A percentile compares a stretch with the other conserved stretches of the same genome.
Conservation (phyloP, 2,888 invertebrate species). For the Tanytarsus gracilentus region DNA sequence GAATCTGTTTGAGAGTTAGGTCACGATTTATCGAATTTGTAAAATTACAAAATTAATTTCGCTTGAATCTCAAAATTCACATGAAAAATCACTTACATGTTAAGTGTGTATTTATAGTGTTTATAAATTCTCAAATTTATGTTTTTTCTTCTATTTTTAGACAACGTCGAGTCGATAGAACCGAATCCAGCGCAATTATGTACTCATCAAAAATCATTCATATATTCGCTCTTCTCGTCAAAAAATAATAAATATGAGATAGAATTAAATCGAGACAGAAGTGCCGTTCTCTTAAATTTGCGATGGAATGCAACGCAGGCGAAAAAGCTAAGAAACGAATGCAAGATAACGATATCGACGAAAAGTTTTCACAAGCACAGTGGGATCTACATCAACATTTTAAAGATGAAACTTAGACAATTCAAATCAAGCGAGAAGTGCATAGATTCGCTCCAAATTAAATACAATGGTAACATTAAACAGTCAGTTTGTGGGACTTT, state of each 20-base stretch:
- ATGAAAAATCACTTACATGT: background rate
- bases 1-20: no score
- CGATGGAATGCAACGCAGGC: constrained; percentile 1
- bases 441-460: constrained; percentile 16
- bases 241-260: constrained; percentile 24
- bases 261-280: background rate
- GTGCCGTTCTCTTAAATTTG: background rate
- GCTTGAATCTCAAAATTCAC: background rate
- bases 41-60: no score
- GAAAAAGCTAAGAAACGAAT: constrained; percentile 12
- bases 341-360: constrained; percentile 10
- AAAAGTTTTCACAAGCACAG: background rate
- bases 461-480: constrained; percentile 20
- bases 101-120: background rate
- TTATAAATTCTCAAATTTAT: background rate
- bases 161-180: background rate
- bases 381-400: constrained; percentile 26
- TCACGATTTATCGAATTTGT: no score
- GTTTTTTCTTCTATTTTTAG: background rate
- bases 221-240: background rate
- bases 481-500: constrained; percentile 14
- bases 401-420: constrained; percentile 18
- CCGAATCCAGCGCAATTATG: background rate
- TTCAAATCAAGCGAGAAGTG: background rate
- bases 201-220: background rate